Evolutionary conservation across 1,140 invertebrate genomes (phyloP), one percentile per base, ranked within the genome.

Genomic region (Drosophila bocki): DNA sequence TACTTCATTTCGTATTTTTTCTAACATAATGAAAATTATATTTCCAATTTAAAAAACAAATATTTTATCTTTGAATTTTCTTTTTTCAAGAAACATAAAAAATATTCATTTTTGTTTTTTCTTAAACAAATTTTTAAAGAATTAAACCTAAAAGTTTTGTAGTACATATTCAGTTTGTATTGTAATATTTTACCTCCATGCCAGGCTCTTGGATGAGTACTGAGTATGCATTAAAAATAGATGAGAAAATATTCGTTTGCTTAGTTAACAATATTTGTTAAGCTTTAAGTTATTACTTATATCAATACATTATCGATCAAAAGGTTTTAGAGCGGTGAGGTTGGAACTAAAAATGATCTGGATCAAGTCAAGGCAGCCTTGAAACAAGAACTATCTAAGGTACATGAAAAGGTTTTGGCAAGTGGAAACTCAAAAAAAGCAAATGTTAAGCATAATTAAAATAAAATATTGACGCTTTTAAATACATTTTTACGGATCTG

Each of bases 171-270:
- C 0, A 4, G 2, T 19, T 19, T 53, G 17, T 15, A 59, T 15
- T 45, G 7, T 19, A 11, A 47, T 75, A 51, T 59, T 48, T 91
- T 92, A 92, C 91, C 91, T 92, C 91, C 84, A 85, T 78, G 64
- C 88, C 91, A 83, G 91, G 91, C 78, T 92, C 91, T 91, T 92
- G 82, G 68, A 92, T 91, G 81, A 92, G 85, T 69, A 92, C 91
- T 92, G 80, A 70, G 88, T 78, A 64, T 65, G 91, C 91, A 78
- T 85, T 91, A 87, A 87, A 77, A 65, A 82, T 75, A 91, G 77
- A 76, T 58, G 41, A 88, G 61, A 87, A 57, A 77, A 63, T 51
- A 67, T 62, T 37, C 48, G 26, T 61, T 76, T 47, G 56, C 61
- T 90, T 82, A 86, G 63, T 76, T 19, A 45, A 57, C 11, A 32